Percentiles rank a stretch among this genome's conserved stretches.
Conservation (phyloP, 30 jellyfish, hydroid and myxozoan species). For the Mastigias papua region DNA sequence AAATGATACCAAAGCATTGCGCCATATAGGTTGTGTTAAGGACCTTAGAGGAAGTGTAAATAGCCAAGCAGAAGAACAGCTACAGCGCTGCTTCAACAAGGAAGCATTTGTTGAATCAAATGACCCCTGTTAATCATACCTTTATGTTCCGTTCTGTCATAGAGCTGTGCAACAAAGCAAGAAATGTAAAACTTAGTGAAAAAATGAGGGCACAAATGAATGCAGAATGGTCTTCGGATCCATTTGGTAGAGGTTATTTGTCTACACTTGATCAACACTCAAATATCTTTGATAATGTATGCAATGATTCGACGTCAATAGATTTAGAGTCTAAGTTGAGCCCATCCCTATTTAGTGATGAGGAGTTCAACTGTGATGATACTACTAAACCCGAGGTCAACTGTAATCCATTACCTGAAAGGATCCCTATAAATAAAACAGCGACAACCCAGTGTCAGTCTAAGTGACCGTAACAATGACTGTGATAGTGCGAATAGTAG, state of each 20-base stretch:
- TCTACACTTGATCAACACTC: not conserved
- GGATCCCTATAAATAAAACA: not conserved
- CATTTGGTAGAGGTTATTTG: not conserved
- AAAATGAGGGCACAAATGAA: not conserved
- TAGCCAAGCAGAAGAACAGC: no score
- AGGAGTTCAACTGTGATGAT: not conserved
- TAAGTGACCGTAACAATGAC: not conserved
- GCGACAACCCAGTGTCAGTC: not conserved
- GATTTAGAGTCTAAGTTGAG: not conserved
- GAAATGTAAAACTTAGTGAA: not conserved
- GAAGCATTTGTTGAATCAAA: constrained; percentile 34
- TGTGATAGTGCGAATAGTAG: not conserved
- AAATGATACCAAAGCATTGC: not conserved
- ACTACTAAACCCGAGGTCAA: not conserved
- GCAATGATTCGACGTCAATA: not conserved
- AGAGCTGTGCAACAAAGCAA: constrained; percentile 29
- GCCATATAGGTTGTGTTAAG: constrained; percentile 49
- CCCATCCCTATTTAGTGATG: not conserved
- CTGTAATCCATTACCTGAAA: not conserved
- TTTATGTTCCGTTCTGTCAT: constrained; percentile 26
- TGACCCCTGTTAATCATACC: constrained; percentile 37
- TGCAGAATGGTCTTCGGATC: not conserved
- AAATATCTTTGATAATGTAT: not conserved
- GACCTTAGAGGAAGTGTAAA: constrained; percentile 14
- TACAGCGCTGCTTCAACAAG: constrained; percentile 16